Conservation (phyloP, 2,113 vertebrate genomes). For the Perognathus longimembris region DNA sequence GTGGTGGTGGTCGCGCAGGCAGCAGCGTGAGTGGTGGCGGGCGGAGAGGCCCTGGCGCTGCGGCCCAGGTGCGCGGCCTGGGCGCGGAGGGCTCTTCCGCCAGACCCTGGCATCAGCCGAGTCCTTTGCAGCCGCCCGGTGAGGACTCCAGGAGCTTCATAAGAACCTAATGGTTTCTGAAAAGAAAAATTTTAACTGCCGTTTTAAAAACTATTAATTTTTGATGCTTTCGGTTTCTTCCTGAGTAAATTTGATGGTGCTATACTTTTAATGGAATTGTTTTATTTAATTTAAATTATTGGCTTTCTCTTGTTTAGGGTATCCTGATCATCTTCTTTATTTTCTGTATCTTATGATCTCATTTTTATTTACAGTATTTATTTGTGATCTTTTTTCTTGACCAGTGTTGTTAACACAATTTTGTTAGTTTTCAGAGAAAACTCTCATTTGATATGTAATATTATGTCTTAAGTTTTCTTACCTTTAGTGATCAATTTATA, state of each 20-base stretch:
- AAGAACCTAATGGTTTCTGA: neutral
- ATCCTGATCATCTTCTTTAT: conserved; percentile 17
- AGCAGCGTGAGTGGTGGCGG: no score
- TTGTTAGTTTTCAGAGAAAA: neutral
- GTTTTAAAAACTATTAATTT: neutral
- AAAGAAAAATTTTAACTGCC: neutral
- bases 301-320: neutral
- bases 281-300: conserved; percentile 45
- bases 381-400: neutral
- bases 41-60: no score
- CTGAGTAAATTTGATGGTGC: conserved; percentile 20
- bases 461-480: neutral
- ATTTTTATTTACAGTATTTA: conserved; percentile 33
- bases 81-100: no score
- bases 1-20: no score
- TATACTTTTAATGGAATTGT: neutral
- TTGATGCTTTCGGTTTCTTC: conserved; percentile 20
- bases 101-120: no score
- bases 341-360: neutral
- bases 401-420: neutral
- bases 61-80: no score
- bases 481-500: neutral
- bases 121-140: no score
- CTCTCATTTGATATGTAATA: neutral
- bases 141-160: no score